Base-by-base conservation (phyloP, 2,888 invertebrate genomes). In the Drosophila trichaetosa region DNA sequence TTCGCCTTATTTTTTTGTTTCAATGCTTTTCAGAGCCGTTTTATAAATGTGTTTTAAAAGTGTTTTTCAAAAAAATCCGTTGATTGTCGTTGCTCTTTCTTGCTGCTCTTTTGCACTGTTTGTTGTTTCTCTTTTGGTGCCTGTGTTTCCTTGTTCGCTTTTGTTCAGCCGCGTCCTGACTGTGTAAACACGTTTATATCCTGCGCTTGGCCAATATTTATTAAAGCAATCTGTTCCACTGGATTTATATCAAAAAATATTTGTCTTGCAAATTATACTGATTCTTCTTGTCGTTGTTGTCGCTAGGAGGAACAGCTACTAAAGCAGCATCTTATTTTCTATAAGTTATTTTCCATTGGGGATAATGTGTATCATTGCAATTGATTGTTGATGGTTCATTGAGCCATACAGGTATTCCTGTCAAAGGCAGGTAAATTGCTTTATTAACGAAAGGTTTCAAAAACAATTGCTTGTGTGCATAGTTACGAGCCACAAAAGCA, bases 41-140 rank as follows among this genome's bases (percentile, higher is more conserved):
- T 78, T 84, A 83, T 82, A 89, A 87, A 87, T 87, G 88, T 82
- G 85, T 89, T 89, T 89, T 80, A 83, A 87, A 90, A 90, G 87
- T 77, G 90, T 80, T 86, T 76, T 68, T 53, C 48, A 33, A 52
- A 31, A 31, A 81, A 75, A 73, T 87, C 82, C 82, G 80, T 73
- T 89, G 82, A 78, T 82, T 84, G 73, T 69, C 61, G 53, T 33
- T 65, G 48, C 38, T 48, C 18, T 64, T 61, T 66, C 57, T 70
- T 69, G 46, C 51, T 56, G 31, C 54, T 52, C 33, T 54, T 63
- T 63, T 53, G 27, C 46, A 4, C n/a, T 52, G 18, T 48, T 71
- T 73, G 52, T 57, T 72, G 73, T 62, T 79, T 61, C 63, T 54
- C 42, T 52, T 62, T 62, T 60, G 63, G 40, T 5, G 38, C 33